Base-by-base conservation (phyloP, 2,113 vertebrate genomes). In the Alouatta palliata region DNA sequence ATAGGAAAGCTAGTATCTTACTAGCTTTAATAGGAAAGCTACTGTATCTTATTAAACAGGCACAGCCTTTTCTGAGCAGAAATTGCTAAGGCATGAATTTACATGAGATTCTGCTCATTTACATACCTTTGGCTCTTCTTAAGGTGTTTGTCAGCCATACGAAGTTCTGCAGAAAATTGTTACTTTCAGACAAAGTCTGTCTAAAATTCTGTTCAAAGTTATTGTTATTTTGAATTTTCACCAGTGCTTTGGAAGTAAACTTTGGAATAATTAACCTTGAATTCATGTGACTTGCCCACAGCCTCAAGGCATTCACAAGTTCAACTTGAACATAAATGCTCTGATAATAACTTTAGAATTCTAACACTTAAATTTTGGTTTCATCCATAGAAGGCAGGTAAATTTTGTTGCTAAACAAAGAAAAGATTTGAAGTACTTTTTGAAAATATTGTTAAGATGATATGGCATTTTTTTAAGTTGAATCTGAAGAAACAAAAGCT, bases 31-130 rank as follows among this genome's bases (percentile, higher is more conserved):
- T 52, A 52, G 49, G 49, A 52, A 52, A 52, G 52, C 20, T 68
- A 30, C 30, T 56, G 0, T 35, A 43, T 13, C 32, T 93, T 25
- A 37, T 11, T 61, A 13, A 8, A 16, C 0, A 16, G 25, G 2
- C 17, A 49, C 1, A 27, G 47, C 4, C 43, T 54, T 68, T 81
- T 73, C 76, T 88, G 8, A 80, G 68, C 8, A 25, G 4, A 6
- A 25, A 8, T 30, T 30, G 6, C 37, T 35, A 93, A 61, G 64
- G 68, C 35, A 8, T 37, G 43, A 75, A 76, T 79, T 19, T 23
- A 37, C 1, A 10, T 47, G 49, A 30, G 9, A 45, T 32, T 61
- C 40, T 82, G 61, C 43, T 77, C 30, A 58, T 89, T 77, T 76
- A 47, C 37, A 45, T 45, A 56, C 1, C n/a, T 56, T 35, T 91